Evolutionary conservation across 2,888 invertebrate species (phyloP).

Genomic region (Oscheius sp.): DNA sequence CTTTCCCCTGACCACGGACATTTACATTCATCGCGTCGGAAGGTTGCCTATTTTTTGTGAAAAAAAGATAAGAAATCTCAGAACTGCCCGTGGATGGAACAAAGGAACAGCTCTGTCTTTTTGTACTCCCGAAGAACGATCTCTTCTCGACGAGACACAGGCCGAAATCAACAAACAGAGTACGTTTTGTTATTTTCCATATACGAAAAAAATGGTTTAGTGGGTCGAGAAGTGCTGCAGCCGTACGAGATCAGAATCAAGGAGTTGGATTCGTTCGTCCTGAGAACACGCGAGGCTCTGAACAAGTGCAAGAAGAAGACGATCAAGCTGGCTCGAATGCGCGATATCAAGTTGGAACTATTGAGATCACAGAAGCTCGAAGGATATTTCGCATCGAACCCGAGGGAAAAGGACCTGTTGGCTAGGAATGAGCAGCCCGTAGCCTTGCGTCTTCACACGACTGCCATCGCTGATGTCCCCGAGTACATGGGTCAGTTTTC

Average conservation of each 20-base stretch:
- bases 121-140: slow-evolving; percentile 61
- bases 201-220: slow-evolving; percentile 49
- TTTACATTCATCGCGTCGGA: slow-evolving; percentile 96
- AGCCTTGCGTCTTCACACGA: slow-evolving; percentile 60
- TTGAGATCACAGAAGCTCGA: slow-evolving; percentile 56
- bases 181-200: slow-evolving; percentile 35
- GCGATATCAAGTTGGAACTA: slow-evolving; percentile 85
- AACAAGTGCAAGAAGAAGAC: slow-evolving; percentile 91
- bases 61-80: slow-evolving; percentile 51
- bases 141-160: slow-evolving; percentile 74
- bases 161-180: slow-evolving; percentile 75
- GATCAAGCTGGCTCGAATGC: slow-evolving; percentile 90
- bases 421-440: slow-evolving; percentile 67
- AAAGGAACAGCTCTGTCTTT: slow-evolving; percentile 72
- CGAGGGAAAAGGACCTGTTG: slow-evolving; percentile 66
- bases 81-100: slow-evolving; percentile 77
- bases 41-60: slow-evolving; percentile 69
- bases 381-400: slow-evolving; percentile 66
- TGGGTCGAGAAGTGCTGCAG: slow-evolving; percentile 77
- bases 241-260: slow-evolving; percentile 93
- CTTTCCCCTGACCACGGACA: slow-evolving; percentile 88
- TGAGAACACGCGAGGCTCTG: slow-evolving; percentile 94
- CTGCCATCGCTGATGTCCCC: slow-evolving; percentile 70
- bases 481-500: slow-evolving; percentile 65
- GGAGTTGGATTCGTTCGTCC: slow-evolving; percentile 94